These are phyloP conservation scores for Thunnus albacares DNA, from an alignment of 2,797 vertebrate genomes.

Conservation along the genomic window DNA sequence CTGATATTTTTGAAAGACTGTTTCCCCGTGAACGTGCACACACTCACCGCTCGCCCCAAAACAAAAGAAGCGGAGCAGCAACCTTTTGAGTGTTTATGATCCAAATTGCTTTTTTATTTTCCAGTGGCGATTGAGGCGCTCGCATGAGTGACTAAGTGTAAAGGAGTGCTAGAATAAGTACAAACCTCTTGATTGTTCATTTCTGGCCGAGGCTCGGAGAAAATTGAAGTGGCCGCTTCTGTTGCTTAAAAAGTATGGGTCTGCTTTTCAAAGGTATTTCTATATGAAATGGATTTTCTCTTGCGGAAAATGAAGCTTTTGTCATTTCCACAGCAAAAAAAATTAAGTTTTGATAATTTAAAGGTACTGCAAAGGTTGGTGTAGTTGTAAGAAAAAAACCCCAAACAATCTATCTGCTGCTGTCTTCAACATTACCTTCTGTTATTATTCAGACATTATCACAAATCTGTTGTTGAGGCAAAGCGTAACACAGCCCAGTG, in stretches of 20 bases:
- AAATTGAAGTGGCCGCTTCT: constrained; percentile 27
- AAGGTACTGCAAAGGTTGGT: background rate
- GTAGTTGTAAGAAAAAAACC: too few species aligned
- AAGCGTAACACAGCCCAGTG: constrained; percentile 11
- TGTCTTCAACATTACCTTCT: background rate
- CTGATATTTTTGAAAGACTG: constrained; percentile 37
- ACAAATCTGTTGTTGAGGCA: background rate
- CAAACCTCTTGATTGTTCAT: constrained; percentile 26
- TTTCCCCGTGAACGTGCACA: background rate
- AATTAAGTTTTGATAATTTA: background rate
- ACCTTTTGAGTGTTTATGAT: constrained; percentile 30
- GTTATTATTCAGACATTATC: constrained; percentile 24
- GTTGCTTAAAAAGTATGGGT: constrained; percentile 7
- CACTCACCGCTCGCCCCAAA: background rate
- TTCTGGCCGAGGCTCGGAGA: constrained; percentile 12
- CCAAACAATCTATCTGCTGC: too few species aligned
- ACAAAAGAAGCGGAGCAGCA: constrained; percentile 9
- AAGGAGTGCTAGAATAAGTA: constrained; percentile 23
- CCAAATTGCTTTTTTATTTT: constrained; percentile 46
- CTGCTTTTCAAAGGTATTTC: constrained; percentile 13
- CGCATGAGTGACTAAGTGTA: constrained; percentile 1
- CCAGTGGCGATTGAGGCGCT: background rate
- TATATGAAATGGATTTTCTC: constrained; percentile 3
- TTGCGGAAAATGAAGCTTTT: constrained; percentile 11
- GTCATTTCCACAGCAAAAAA: background rate